Percentiles rank a stretch among this genome's conserved stretches.
phyloP scores from a whole-genome alignment of 2,888 invertebrate species.

The Hemistola chrysoprasaria region DNA sequence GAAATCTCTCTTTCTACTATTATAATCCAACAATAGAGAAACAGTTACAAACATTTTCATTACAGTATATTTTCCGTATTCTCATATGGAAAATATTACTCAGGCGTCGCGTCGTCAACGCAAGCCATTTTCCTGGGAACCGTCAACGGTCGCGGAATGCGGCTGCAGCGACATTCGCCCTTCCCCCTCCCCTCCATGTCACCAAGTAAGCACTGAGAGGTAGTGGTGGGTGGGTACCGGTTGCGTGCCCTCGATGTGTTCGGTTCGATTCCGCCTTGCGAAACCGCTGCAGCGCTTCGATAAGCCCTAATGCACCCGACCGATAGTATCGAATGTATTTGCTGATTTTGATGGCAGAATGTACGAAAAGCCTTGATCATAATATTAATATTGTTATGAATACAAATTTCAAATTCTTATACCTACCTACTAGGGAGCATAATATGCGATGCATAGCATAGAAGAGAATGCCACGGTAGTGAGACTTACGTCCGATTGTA shows the following conservation, averaged over 20 bases:
- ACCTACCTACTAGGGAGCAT: too few species aligned
- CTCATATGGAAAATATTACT: too few species aligned
- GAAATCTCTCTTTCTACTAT: too few species aligned
- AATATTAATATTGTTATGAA: too few species aligned
- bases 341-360: slow-evolving; percentile 1
- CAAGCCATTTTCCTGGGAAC: slow-evolving; percentile 51
- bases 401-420: too few species aligned
- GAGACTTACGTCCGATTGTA: too few species aligned
- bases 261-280: slow-evolving; percentile 66
- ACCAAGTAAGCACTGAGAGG: slow-evolving; percentile 29
- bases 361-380: slow-evolving; percentile 2
- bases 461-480: too few species aligned
- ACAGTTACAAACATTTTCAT: background rate
- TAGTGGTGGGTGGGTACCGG: slow-evolving; percentile 56
- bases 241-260: slow-evolving; percentile 67
- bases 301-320: slow-evolving; percentile 14
- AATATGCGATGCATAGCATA: too few species aligned
- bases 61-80: background rate
- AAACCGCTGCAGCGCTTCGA: slow-evolving; percentile 36
- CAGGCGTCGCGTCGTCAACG: too few species aligned
- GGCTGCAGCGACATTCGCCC: slow-evolving; percentile 62
- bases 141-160: slow-evolving; percentile 66
- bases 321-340: slow-evolving; percentile 14
- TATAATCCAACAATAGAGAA: too few species aligned
- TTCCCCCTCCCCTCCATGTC: slow-evolving; percentile 33